Base-by-base conservation (phyloP, 92 coral and sea anemone species). In the Siderastrea radians region DNA sequence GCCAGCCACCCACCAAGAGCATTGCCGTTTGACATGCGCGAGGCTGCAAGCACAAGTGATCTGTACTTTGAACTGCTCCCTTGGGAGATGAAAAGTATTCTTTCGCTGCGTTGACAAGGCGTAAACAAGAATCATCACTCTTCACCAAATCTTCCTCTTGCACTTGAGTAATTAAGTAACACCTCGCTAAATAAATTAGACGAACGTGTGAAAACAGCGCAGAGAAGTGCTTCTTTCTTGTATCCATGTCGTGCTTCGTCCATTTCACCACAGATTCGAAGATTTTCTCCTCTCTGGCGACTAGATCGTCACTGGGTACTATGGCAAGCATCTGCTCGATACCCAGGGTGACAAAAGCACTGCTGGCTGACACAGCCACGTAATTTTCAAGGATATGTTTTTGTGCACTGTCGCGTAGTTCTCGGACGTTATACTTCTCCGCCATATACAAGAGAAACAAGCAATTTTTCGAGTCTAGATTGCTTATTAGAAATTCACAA, bases 271-370 rank as follows among this genome's bases (percentile, higher is more conserved):
- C 79, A 7, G 98, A 94, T 80, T 98, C 98, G 85, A 90, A 94
- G 44, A 94, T 93, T 62, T 98, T 98, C 49, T 90, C 89, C 61
- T 98, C 98, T 54, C 93, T 96, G 6, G 98, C 95, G 3, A 95
- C 99, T 43, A 98, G 94, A n/a, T 92, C 95, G 68, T 98, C 98
- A 74, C 99, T 89, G 7, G 98, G 90, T 54, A 98, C 82, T 5
- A 98, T 88, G n/a, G 95, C 96, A 16, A 93, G 82, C 49, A 98
- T 81, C 69, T 98, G 97, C 16, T 87, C 87, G 2, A 92, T 90
- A 38, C 86, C 90, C n/a, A 98, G 88, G 12, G 81, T 75, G 19
- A 84, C 90, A 79, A 98, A 98, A 53, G 87, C 97, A 10, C 90
- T 91, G 4, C 88, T 91, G 11, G 87, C 90, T 10, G 95, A 83